These are phyloP conservation scores for Ooceraea biroi DNA, from an alignment of 1,140 invertebrate species.

Conservation along the genomic window DNA sequence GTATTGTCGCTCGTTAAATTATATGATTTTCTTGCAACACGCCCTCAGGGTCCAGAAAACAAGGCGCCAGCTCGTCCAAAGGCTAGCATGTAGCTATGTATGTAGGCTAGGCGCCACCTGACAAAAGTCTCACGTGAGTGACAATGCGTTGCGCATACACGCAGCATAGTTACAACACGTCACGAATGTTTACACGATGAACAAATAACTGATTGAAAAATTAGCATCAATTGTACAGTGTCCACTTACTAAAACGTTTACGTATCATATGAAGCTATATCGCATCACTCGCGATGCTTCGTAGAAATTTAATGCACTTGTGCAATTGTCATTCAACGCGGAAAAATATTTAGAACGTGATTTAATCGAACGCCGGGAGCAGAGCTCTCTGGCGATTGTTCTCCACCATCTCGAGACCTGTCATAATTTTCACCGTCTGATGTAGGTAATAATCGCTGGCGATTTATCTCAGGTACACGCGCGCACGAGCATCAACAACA, in stretches of 20 bases:
- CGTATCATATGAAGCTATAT: neutral
- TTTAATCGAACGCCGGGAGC: constrained; percentile 74
- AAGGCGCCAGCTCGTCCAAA: constrained; percentile 66
- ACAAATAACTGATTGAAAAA: neutral
- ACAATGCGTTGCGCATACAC: neutral
- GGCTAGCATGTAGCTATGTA: neutral
- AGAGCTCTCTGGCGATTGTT: constrained; percentile 69
- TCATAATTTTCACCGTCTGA: constrained; percentile 79
- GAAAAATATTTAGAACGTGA: constrained; percentile 64
- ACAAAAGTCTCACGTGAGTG: constrained; percentile 44
- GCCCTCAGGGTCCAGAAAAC: constrained; percentile 22
- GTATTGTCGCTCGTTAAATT: constrained; percentile 75
- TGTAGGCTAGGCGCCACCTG: constrained; percentile 65
- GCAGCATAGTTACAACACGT: neutral
- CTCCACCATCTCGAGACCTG: constrained; percentile 72
- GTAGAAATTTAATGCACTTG: constrained; percentile 2
- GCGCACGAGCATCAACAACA: constrained; percentile 63
- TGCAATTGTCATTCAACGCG: neutral
- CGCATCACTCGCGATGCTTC: neutral
- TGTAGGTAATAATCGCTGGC: constrained; percentile 74
- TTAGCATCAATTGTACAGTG: neutral
- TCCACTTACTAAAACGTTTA: neutral
- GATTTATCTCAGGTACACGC: constrained; percentile 72
- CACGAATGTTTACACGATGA: neutral
- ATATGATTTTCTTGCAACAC: constrained; percentile 71